phyloP scores from a whole-genome alignment of 2,888 invertebrate genomes.

The Cotesia congregata region DNA sequence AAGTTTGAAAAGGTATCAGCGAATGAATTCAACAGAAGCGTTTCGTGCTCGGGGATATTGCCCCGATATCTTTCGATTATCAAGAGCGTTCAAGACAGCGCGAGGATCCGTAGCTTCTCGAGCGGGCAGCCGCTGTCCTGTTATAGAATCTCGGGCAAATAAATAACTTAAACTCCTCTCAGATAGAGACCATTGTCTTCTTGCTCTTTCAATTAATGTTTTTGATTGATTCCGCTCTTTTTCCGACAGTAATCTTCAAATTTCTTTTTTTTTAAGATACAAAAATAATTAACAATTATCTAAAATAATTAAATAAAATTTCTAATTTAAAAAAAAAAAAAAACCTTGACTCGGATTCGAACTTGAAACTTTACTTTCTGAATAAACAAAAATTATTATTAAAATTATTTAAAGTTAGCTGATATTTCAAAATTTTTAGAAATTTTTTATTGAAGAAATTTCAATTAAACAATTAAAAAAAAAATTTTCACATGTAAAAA shows the following conservation, averaged over 20 bases:
- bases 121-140: background rate
- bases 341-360: no score
- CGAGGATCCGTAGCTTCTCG: constrained; percentile 57
- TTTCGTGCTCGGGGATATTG: constrained; percentile 51
- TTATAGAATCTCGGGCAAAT: background rate
- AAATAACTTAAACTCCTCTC: background rate
- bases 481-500: no score
- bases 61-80: constrained; percentile 68
- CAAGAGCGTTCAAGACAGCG: constrained; percentile 59
- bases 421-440: no score
- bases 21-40: constrained; percentile 38
- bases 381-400: no score
- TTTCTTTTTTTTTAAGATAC: no score
- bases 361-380: no score
- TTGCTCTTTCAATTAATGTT: constrained; percentile 70
- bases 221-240: constrained; percentile 68
- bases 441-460: no score
- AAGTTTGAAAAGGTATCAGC: constrained; percentile 28
- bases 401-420: no score
- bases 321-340: no score
- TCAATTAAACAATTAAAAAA: no score
- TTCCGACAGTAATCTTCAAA: constrained; percentile 37
- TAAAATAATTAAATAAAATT: no score
- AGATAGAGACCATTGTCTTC: constrained; percentile 64
- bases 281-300: no score